Conservation (phyloP, 2,888 invertebrate genomes). For the Cephus runcator region DNA sequence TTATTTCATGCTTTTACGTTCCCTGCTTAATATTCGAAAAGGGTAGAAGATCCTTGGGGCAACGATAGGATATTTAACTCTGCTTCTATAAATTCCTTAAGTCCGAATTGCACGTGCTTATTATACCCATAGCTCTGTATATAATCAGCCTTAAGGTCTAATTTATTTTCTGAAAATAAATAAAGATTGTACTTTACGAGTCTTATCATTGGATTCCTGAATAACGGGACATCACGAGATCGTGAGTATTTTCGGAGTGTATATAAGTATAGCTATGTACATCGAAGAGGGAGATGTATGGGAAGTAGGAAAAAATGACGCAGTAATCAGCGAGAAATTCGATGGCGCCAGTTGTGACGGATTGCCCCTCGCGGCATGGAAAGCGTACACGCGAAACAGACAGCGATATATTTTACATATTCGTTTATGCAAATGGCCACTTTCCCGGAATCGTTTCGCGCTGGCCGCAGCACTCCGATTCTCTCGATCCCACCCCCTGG, state of each 20-base stretch:
- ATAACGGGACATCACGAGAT: neutral
- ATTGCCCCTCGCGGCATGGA: constrained; percentile 16
- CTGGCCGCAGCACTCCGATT: neutral
- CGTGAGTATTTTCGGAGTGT: neutral
- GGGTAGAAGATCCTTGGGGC: neutral
- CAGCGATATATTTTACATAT: constrained; percentile 35
- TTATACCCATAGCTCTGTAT: neutral
- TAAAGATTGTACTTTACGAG: neutral
- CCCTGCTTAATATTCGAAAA: neutral
- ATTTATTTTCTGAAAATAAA: neutral
- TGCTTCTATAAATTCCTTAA: neutral
- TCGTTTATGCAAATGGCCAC: constrained; percentile 48
- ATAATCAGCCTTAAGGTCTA: neutral
- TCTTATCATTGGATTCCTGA: neutral
- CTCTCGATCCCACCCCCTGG: neutral
- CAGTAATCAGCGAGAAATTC: constrained; percentile 2
- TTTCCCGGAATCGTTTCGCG: constrained; percentile 32
- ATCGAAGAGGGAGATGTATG: neutral
- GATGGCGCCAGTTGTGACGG: constrained; percentile 29
- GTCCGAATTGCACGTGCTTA: neutral
- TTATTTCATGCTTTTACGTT: neutral
- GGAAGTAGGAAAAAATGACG: constrained; percentile 1
- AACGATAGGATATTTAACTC: neutral
- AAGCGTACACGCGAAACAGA: constrained; percentile 14
- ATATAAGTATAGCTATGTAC: neutral